Percentiles rank a stretch among this genome's conserved stretches.
Conservation (phyloP, 2,888 invertebrate species). For the Calliopum simillimum region DNA sequence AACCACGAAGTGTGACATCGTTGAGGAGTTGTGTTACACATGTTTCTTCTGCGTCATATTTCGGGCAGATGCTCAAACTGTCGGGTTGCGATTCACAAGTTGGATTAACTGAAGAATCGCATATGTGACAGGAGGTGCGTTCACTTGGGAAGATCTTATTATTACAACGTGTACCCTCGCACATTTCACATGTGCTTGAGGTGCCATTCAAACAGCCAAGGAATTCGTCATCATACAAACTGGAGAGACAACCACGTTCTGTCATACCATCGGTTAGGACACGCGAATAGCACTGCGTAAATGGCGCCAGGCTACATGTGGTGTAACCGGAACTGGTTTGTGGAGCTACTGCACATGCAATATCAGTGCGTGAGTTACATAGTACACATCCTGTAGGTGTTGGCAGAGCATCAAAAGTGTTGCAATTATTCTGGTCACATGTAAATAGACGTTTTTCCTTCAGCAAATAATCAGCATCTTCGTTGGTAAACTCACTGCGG, state of each 20-base stretch:
- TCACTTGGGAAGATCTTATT: slow-evolving; percentile 50
- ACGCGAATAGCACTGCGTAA: slow-evolving; percentile 58
- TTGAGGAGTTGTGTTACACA: slow-evolving; percentile 56
- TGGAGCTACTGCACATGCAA: slow-evolving; percentile 53
- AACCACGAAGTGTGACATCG: slow-evolving; percentile 56
- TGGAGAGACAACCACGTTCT: slow-evolving; percentile 62
- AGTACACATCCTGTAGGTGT: slow-evolving; percentile 50
- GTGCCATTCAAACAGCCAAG: slow-evolving; percentile 56
- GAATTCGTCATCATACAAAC: slow-evolving; percentile 57
- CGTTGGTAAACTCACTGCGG: slow-evolving; percentile 55
- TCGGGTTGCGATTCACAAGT: slow-evolving; percentile 53
- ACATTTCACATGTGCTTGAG: slow-evolving; percentile 51
- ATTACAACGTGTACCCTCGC: slow-evolving; percentile 55
- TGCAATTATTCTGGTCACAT: slow-evolving; percentile 57
- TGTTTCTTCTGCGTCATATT: slow-evolving; percentile 50
- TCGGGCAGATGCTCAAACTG: slow-evolving; percentile 52
- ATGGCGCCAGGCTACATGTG: slow-evolving; percentile 48
- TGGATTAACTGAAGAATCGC: slow-evolving; percentile 52
- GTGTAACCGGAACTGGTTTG: slow-evolving; percentile 44
- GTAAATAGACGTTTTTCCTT: slow-evolving; percentile 52
- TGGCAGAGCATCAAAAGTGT: slow-evolving; percentile 49
- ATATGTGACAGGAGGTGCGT: slow-evolving; percentile 58
- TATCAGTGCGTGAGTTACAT: slow-evolving; percentile 60
- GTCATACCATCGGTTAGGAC: slow-evolving; percentile 58
- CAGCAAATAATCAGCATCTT: slow-evolving; percentile 50